A percentile compares a stretch with the other conserved stretches of the same genome.
Evolutionary conservation across 2,113 vertebrate genomes (phyloP).

Genomic region (Gasterosteus aculeatus): DNA sequence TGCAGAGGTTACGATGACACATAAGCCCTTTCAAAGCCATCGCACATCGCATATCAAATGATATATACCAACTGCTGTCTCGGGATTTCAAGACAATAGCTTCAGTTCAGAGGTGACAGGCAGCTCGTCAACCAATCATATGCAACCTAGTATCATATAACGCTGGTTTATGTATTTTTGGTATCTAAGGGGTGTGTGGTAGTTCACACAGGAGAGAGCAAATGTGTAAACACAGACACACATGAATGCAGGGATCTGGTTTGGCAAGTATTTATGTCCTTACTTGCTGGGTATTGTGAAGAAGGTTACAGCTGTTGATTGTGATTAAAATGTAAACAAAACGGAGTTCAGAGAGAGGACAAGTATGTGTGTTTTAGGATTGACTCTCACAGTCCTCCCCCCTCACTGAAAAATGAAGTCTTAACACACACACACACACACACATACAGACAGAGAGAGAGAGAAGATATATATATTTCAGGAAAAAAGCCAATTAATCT

Average conservation of each 20-base stretch:
- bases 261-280: conserved; percentile 81
- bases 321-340: conserved; percentile 84
- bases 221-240: conserved; percentile 74
- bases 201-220: conserved; percentile 60
- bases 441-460: background rate
- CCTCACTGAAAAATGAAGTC: conserved; percentile 48
- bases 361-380: conserved; percentile 69
- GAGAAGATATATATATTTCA: background rate
- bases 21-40: conserved; percentile 60
- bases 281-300: conserved; percentile 79
- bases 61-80: conserved; percentile 54
- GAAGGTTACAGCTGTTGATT: conserved; percentile 80
- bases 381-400: conserved; percentile 53
- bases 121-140: conserved; percentile 48
- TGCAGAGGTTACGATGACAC: conserved; percentile 68
- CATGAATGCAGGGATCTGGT: conserved; percentile 77
- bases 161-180: conserved; percentile 54
- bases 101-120: conserved; percentile 38
- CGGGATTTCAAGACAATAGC: conserved; percentile 54
- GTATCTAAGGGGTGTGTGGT: conserved; percentile 65
- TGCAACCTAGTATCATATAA: conserved; percentile 36
- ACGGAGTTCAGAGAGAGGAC: conserved; percentile 74
- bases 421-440: conserved; percentile 21
- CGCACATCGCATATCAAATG: conserved; percentile 53
- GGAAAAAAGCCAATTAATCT: background rate